These are phyloP conservation scores for Gnatocerus cornutus DNA, from an alignment of 2,888 invertebrate species.

Conservation along the genomic window DNA sequence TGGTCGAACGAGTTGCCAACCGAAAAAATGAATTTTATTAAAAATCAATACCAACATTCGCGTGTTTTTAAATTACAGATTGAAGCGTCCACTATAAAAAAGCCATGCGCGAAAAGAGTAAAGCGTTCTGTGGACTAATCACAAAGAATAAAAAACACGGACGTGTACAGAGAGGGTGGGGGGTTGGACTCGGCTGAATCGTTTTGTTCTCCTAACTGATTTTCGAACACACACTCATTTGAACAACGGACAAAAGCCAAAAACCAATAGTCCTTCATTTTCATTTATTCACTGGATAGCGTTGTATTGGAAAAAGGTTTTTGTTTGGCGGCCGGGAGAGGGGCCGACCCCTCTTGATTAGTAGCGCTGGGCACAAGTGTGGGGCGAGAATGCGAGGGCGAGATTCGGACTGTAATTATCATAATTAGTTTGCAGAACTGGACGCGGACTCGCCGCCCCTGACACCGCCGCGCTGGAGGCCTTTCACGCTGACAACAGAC, in stretches of 20 bases:
- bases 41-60: conserved; percentile 72
- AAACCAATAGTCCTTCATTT: conserved; percentile 73
- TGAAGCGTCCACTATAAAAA: conserved; percentile 71
- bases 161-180: conserved; percentile 63
- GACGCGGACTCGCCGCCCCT: conserved; percentile 52
- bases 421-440: conserved; percentile 66
- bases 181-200: conserved; percentile 58
- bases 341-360: conserved; percentile 63
- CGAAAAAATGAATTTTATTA: conserved; percentile 72
- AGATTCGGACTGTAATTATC: conserved; percentile 66
- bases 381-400: conserved; percentile 57
- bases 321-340: conserved; percentile 66
- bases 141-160: conserved; percentile 71
- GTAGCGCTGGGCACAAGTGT: conserved; percentile 60
- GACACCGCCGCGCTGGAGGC: conserved; percentile 1
- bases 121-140: conserved; percentile 71
- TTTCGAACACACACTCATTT: conserved; percentile 69
- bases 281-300: conserved; percentile 71
- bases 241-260: conserved; percentile 72
- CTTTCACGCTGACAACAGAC: not conserved
- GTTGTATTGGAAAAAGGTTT: conserved; percentile 72
- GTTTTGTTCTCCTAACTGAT: conserved; percentile 72
- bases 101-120: conserved; percentile 72
- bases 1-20: conserved; percentile 70
- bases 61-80: conserved; percentile 72